Evolutionary conservation across 1,140 invertebrate genomes (phyloP).

Genomic region (Oedothorax gibbosus): DNA sequence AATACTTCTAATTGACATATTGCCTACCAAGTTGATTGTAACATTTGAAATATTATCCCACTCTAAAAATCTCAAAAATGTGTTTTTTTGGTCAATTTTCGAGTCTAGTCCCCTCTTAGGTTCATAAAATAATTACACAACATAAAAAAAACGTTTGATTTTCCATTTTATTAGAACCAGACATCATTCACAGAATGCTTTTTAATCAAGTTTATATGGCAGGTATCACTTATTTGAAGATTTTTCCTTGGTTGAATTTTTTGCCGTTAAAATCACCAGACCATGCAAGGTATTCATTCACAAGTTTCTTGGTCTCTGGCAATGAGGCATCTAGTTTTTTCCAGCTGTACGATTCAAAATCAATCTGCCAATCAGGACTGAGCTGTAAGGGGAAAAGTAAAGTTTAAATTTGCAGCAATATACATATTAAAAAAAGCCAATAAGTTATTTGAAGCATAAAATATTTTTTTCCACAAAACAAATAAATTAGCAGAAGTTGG

Average conservation of each 20-base stretch:
- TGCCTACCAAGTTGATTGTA: too few relatives aligned
- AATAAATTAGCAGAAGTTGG: too few relatives aligned
- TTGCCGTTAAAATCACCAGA: slow-evolving; percentile 89
- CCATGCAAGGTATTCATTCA: slow-evolving; percentile 95
- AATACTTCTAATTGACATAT: too few relatives aligned
- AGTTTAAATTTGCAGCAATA: slow-evolving; percentile 32
- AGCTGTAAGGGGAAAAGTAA: slow-evolving; percentile 74
- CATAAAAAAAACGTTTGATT: background rate
- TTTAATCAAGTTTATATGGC: background rate
- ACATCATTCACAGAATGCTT: slow-evolving; percentile 31
- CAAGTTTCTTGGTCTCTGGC: slow-evolving; percentile 88
- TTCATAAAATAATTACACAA: background rate
- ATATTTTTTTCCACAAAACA: background rate
- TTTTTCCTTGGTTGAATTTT: slow-evolving; percentile 98
- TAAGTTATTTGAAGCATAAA: background rate
- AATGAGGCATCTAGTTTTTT: slow-evolving; percentile 88
- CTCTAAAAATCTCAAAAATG: too few relatives aligned
- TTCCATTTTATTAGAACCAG: slow-evolving; percentile 7
- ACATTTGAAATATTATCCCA: too few relatives aligned
- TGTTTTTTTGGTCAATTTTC: too few relatives aligned
- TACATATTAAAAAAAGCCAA: background rate
- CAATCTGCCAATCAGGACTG: slow-evolving; percentile 92
- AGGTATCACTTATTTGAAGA: slow-evolving; percentile 92
- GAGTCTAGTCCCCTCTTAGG: too few relatives aligned
- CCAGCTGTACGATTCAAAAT: slow-evolving; percentile 98